Percentiles rank a stretch among this genome's conserved stretches.
Conservation (phyloP, 2,888 invertebrate species). For the Sympetrum striolatum region DNA sequence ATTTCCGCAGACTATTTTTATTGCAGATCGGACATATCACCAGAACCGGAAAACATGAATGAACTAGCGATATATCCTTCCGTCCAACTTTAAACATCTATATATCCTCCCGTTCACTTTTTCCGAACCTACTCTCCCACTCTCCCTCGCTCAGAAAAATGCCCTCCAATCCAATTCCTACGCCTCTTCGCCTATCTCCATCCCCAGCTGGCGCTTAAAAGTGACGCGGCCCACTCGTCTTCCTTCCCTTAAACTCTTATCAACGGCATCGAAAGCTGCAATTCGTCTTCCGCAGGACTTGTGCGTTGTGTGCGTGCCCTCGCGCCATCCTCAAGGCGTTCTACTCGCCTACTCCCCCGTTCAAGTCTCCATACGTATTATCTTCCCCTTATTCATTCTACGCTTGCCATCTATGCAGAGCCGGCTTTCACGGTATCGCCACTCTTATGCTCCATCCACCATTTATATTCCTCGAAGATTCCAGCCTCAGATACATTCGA, state of each 20-base stretch:
- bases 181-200: no score
- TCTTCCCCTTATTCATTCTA: background rate
- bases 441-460: background rate
- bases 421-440: background rate
- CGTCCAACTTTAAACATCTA: background rate
- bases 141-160: background rate
- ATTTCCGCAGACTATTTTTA: background rate
- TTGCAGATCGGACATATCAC: background rate
- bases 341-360: background rate
- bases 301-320: background rate
- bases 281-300: background rate
- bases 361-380: slow-evolving; percentile 6
- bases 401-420: background rate
- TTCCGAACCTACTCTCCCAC: background rate
- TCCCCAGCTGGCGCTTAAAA: background rate
- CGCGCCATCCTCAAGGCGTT: background rate
- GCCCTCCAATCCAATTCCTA: background rate
- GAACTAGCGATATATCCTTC: background rate
- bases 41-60: background rate
- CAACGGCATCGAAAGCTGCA: background rate
- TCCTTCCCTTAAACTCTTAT: background rate
- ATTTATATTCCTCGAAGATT: background rate
- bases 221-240: background rate
- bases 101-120: background rate
- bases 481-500: background rate